Conservation (phyloP, 2,113 vertebrate genomes). For the human region GRCh38 chr5:54433501-54434000, state of each 20-base stretch:
- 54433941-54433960: rapidly evolving
- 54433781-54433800: neutral
- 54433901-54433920: rapidly evolving
- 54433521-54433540: conserved; percentile 28
- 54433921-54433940: too few relatives aligned
- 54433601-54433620: conserved; percentile 29
- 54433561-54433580: neutral
- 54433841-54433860: neutral
- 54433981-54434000: neutral
- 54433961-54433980: neutral
- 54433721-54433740: neutral
- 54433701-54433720: neutral
- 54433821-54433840: neutral
- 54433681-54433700: neutral
- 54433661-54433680: neutral
- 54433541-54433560: conserved; percentile 32
- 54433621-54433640: neutral
- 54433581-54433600: neutral
- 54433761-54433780: neutral
- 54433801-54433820: neutral
- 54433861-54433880: neutral
- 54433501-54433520: neutral
- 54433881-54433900: neutral
- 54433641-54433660: too few relatives aligned
- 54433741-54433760: neutral